Conservation (phyloP, 2,797 vertebrate species). For the Pempheris klunzingeri region DNA sequence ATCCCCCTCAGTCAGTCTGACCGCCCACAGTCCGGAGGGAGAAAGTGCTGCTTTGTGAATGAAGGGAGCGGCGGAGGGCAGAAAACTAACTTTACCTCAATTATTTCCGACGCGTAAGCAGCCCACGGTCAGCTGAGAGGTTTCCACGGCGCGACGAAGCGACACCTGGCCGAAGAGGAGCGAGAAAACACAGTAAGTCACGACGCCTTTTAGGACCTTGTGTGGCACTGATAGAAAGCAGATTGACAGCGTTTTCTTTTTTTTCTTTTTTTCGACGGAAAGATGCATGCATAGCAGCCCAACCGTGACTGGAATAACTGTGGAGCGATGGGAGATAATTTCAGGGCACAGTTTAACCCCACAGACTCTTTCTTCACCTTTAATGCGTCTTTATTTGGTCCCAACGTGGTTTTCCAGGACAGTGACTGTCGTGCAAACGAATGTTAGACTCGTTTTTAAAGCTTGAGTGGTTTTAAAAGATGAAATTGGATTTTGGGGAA, state of each 20-base stretch:
- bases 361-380: neutral
- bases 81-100: constrained; percentile 70
- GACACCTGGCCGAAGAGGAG: constrained; percentile 31
- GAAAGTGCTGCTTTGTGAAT: constrained; percentile 85
- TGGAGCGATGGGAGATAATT: constrained; percentile 50
- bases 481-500: neutral
- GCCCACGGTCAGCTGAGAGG: neutral
- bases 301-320: constrained; percentile 83
- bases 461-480: neutral
- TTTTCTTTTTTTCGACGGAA: constrained; percentile 40
- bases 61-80: constrained; percentile 78
- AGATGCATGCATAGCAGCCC: constrained; percentile 69
- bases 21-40: constrained; percentile 79
- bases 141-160: constrained; percentile 11
- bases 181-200: constrained; percentile 62
- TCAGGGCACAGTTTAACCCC: constrained; percentile 29
- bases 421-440: constrained; percentile 15
- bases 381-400: neutral
- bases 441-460: neutral
- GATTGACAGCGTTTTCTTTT: constrained; percentile 49
- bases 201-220: constrained; percentile 25
- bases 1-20: constrained; percentile 69
- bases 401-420: neutral
- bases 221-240: constrained; percentile 45
- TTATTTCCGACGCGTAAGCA: constrained; percentile 26